These are phyloP conservation scores for Isoperla grammatica DNA, from an alignment of 2,888 invertebrate genomes.

Conservation along the genomic window DNA sequence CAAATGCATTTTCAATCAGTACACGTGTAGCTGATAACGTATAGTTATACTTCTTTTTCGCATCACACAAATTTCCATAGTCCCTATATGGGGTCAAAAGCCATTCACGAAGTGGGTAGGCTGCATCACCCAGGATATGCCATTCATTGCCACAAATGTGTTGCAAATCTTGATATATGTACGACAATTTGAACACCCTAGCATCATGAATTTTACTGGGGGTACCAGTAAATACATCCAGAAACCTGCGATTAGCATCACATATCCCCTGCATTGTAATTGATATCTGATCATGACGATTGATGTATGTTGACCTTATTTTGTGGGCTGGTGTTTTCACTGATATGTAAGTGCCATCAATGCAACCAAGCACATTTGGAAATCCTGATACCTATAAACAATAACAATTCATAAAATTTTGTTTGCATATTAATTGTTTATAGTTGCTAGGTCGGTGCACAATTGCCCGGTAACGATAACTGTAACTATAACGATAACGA, in stretches of 20 bases:
- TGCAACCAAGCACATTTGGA: conserved; percentile 20
- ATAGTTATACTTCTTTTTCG: conserved; percentile 35
- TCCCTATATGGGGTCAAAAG: conserved; percentile 36
- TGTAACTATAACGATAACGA: no score
- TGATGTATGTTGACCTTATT: conserved; percentile 37
- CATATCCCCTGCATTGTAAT: conserved; percentile 39
- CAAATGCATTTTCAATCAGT: conserved; percentile 38
- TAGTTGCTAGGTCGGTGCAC: no score
- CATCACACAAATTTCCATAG: conserved; percentile 34
- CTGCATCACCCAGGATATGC: no score
- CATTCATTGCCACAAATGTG: no score
- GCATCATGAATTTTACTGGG: conserved; percentile 38
- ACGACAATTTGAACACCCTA: conserved; percentile 34
- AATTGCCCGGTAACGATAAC: no score
- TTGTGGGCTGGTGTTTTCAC: conserved; percentile 37
- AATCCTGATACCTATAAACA: conserved; percentile 2
- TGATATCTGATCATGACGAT: conserved; percentile 33
- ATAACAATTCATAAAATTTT: not conserved
- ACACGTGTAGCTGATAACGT: conserved; percentile 34
- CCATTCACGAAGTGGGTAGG: conserved; percentile 33
- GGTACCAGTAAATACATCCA: conserved; percentile 36
- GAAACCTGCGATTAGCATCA: conserved; percentile 34
- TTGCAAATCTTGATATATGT: conserved; percentile 36
- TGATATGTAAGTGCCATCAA: conserved; percentile 25
- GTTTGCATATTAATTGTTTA: no score